Evolutionary conservation across 2,888 invertebrate species (phyloP).

Genomic region (Drymonia ruficornis): DNA sequence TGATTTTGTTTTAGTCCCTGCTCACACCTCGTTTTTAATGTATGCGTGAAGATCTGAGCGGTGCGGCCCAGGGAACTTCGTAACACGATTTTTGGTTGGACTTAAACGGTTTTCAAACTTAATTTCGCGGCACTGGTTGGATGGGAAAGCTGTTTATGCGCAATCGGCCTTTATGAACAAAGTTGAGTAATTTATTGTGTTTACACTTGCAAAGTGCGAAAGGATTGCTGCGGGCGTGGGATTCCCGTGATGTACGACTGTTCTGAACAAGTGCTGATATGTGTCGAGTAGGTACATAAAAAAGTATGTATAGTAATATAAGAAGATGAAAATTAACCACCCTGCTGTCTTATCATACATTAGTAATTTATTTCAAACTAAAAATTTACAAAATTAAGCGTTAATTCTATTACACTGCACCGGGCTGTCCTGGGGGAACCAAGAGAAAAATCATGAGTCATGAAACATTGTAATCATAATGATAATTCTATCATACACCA

Average conservation of each 20-base stretch:
- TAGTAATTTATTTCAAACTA: too few species aligned
- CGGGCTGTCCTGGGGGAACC: too few species aligned
- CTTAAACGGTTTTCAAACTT: constrained; percentile 80
- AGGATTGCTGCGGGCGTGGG: constrained; percentile 21
- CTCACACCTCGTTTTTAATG: constrained; percentile 68
- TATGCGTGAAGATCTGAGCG: constrained; percentile 74
- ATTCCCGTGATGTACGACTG: constrained; percentile 7
- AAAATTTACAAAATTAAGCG: too few species aligned
- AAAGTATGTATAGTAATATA: too few species aligned
- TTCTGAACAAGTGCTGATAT: neutral
- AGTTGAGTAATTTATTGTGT: constrained; percentile 41
- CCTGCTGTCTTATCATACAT: too few species aligned
- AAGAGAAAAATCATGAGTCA: too few species aligned
- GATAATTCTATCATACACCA: too few species aligned
- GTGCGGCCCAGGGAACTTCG: constrained; percentile 53
- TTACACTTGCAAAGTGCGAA: constrained; percentile 33
- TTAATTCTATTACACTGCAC: too few species aligned
- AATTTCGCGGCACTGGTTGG: constrained; percentile 63
- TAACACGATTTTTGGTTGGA: constrained; percentile 80
- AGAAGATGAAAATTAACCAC: too few species aligned
- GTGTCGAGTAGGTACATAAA: neutral
- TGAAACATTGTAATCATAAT: too few species aligned
- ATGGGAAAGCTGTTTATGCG: constrained; percentile 57
- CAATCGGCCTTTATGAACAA: constrained; percentile 40
- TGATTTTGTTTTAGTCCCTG: constrained; percentile 79